Conservation (phyloP, 2,797 vertebrate species). For the Gymnopithys bicolor region DNA sequence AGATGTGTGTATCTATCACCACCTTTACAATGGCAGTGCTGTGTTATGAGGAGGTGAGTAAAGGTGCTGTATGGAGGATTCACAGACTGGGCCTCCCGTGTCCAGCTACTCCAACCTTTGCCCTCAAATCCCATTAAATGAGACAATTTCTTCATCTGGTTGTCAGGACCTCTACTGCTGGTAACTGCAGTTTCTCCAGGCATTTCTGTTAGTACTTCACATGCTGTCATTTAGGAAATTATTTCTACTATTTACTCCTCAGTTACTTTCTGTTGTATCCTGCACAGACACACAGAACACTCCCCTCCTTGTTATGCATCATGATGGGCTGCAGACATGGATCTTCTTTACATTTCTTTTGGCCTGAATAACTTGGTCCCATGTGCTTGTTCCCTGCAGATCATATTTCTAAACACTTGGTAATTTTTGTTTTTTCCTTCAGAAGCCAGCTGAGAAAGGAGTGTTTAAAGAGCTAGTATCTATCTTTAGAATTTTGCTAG, state of each 20-base stretch:
- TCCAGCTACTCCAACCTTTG: not conserved
- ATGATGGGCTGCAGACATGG: not conserved
- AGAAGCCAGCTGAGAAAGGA: not conserved
- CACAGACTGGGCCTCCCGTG: not conserved
- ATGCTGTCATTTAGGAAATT: not conserved
- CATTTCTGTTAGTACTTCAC: not conserved
- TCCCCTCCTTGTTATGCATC: not conserved
- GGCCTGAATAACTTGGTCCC: not conserved
- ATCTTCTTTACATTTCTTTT: not conserved
- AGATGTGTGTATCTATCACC: not conserved
- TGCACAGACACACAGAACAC: not conserved
- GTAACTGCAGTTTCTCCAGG: not conserved
- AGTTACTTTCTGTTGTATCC: not conserved
- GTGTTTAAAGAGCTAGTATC: not conserved
- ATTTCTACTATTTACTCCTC: not conserved
- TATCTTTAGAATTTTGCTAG: not conserved
- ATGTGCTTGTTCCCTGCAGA: not conserved
- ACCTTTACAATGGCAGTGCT: not conserved
- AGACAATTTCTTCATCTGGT: not conserved
- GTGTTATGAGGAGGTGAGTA: not conserved
- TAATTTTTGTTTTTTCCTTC: not conserved
- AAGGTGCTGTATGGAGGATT: not conserved
- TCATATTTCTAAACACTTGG: not conserved
- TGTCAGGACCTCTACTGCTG: not conserved
- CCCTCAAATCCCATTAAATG: not conserved